Evolutionary conservation across 2,113 vertebrate species (phyloP), one percentile per base, ranked within the genome.

Genomic region (Nematolebias whitei): DNA sequence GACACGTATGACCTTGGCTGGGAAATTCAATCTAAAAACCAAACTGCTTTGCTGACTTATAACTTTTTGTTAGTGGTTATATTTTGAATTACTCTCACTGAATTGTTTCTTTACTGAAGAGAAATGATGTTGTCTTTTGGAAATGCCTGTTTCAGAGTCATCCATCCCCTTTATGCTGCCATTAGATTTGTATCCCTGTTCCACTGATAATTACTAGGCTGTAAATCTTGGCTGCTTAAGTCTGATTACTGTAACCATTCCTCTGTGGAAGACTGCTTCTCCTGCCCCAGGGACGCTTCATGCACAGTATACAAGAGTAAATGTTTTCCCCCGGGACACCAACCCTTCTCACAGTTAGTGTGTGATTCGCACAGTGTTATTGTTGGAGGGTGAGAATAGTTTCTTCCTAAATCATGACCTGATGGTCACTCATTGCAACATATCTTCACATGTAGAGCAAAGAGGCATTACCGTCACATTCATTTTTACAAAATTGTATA

Each of bases 251-350:
- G 1, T 73, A 20, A 62, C 20, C 20, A 23, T 54, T 66, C 48
- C 47, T 75, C 45, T 2, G 67, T 16, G 52, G 58, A 59, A 35
- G 51, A 22, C 47, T 22, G 56, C 59, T 9, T 16, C 20, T 50
- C 50, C 50, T 40, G 71, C 60, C 61, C 64, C 60, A 14, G 40
- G 64, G 41, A 0, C 35, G 2, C 71, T 43, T 71, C 18, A 50
- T 47, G 15, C 38, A 26, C 23, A 18, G 3, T 45, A 65, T 39
- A 58, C 22, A 43, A 13, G 53, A 57, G 49, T 79, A 82, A 74
- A 63, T 84, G 72, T 82, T 80, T 59, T 74, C 75, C 78, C 76
- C 29, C 0, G 76, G 71, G 72, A 79, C 64, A 0, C 24, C 18
- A 8, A 24, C 53, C 24, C 16, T 26, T n/a, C 16, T 26, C 16